Conservation (phyloP, 1,140 invertebrate genomes). For the Heliconius melpomene region DNA sequence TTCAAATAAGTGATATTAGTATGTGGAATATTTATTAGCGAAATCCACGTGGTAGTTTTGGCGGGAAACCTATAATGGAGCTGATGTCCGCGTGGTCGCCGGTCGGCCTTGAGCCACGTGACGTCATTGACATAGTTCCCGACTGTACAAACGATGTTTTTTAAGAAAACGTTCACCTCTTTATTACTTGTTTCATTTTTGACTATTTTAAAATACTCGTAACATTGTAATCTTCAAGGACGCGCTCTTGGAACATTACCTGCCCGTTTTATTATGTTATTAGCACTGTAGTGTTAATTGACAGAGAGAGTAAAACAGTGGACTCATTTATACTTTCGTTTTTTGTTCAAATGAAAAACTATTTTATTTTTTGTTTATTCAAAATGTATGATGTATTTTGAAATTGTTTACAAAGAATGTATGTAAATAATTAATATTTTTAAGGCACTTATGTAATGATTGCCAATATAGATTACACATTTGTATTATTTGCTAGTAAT, state of each 20-base stretch:
- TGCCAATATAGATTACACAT: not conserved
- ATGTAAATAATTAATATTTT: not conserved
- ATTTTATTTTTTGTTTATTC: not conserved
- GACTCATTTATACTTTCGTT: not conserved
- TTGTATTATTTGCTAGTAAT: not conserved
- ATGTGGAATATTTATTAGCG: slow-evolving; percentile 13
- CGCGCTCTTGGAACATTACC: not conserved
- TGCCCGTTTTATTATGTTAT: not conserved
- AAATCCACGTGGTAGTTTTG: slow-evolving; percentile 48
- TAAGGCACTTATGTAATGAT: not conserved
- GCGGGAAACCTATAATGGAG: slow-evolving; percentile 58
- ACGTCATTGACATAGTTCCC: slow-evolving; percentile 78
- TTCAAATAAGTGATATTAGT: not conserved
- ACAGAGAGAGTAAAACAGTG: not conserved
- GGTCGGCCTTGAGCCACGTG: slow-evolving; percentile 66
- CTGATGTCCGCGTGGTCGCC: slow-evolving; percentile 50
- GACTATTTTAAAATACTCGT: not conserved
- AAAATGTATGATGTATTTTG: not conserved
- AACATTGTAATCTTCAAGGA: slow-evolving; percentile 25
- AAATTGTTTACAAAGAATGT: not conserved
- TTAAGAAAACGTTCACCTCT: slow-evolving; percentile 40
- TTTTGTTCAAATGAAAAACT: not conserved
- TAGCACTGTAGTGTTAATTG: not conserved
- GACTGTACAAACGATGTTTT: slow-evolving; percentile 42
- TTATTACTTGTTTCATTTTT: slow-evolving; percentile 37